Conservation (phyloP, 1,140 invertebrate species). For the Nautilus pompilius region DNA sequence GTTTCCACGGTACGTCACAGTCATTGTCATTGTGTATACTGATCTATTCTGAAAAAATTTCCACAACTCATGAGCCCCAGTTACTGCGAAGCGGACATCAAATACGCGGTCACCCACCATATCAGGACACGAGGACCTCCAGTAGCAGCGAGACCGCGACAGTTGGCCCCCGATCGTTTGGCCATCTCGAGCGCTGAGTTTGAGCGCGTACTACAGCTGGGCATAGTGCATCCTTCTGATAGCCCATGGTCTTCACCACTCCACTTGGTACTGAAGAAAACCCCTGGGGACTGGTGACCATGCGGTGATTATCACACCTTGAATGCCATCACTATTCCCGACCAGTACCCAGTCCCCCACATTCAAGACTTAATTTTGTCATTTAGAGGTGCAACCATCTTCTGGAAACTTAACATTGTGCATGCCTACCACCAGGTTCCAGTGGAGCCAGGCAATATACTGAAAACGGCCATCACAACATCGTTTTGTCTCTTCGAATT, state of each 20-base stretch:
- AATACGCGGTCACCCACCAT: conserved; percentile 9
- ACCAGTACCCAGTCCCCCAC: conserved; percentile 23
- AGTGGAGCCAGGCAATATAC: conserved; percentile 20
- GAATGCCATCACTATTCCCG: conserved; percentile 51
- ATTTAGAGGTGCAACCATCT: neutral
- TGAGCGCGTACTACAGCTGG: conserved; percentile 12
- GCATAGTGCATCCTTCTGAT: conserved; percentile 10
- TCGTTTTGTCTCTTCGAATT: conserved; percentile 19
- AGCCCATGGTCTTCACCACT: conserved; percentile 54
- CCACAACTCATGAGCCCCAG: neutral
- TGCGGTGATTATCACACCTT: conserved; percentile 56
- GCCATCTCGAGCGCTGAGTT: conserved; percentile 15
- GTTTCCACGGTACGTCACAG: neutral
- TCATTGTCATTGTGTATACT: neutral
- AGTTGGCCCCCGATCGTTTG: conserved; percentile 6
- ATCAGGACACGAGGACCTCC: conserved; percentile 12
- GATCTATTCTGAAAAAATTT: neutral
- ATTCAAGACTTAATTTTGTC: neutral
- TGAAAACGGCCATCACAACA: conserved; percentile 30
- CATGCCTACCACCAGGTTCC: conserved; percentile 47
- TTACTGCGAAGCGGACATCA: neutral
- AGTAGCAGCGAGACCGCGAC: conserved; percentile 9
- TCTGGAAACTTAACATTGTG: conserved; percentile 5
- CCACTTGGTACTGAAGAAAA: conserved; percentile 54
- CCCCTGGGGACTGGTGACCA: conserved; percentile 45